phyloP scores from a whole-genome alignment of 1,140 invertebrate species.

The Macrosteles quadrilineatus region DNA sequence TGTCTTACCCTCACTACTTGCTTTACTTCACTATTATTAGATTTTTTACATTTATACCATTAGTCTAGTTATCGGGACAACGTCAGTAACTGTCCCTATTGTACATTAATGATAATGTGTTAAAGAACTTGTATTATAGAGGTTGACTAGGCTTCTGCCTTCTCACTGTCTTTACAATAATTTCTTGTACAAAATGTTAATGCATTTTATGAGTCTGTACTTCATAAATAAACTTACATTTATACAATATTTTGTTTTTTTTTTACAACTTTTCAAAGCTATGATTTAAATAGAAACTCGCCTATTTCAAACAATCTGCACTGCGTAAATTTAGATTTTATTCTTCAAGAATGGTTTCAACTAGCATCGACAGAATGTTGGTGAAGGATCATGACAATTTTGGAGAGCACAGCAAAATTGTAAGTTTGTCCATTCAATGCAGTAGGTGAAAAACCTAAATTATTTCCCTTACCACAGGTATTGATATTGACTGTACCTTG shows the following conservation, averaged over 20 bases:
- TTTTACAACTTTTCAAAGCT: no score
- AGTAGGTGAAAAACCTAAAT: no score
- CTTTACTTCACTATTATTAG: conserved; percentile 23
- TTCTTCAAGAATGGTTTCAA: no score
- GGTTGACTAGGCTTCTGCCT: conserved; percentile 9
- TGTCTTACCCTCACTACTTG: background rate
- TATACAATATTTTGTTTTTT: conserved; percentile 15
- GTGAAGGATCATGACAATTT: no score
- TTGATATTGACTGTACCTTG: no score
- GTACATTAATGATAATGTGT: conserved; percentile 1
- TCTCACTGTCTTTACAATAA: conserved; percentile 15
- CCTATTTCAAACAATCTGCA: no score
- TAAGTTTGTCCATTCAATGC: no score
- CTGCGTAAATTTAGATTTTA: no score
- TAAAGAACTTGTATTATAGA: conserved; percentile 17
- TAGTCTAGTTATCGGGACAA: conserved; percentile 3
- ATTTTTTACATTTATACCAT: conserved; percentile 26
- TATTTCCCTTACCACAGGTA: no score
- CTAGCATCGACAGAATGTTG: no score
- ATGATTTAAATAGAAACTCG: no score
- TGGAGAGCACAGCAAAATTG: no score
- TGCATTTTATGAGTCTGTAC: conserved; percentile 20
- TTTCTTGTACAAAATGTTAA: conserved; percentile 22
- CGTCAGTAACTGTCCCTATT: background rate
- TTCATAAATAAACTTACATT: conserved; percentile 16